Conservation (phyloP, 2,113 vertebrate species). For the Anser brachyrhynchus region DNA sequence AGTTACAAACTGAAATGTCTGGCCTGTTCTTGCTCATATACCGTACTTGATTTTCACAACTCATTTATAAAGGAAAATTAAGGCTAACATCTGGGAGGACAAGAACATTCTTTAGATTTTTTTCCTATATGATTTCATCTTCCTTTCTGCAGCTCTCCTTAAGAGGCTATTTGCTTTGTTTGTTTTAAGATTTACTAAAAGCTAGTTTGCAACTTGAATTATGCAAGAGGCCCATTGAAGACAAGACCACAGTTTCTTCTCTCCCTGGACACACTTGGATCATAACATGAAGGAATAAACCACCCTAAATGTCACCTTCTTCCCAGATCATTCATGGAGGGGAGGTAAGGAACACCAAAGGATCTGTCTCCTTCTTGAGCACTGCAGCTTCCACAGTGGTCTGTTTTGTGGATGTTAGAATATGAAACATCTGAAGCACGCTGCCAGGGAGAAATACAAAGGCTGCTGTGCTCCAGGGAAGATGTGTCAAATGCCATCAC, state of each 20-base stretch:
- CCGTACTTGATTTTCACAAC: neutral
- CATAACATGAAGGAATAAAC: neutral
- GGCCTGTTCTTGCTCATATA: neutral
- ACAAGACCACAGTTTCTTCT: neutral
- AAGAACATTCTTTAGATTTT: neutral
- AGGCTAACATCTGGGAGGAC: neutral
- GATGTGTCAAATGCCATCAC: fast-evolving
- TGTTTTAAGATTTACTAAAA: neutral
- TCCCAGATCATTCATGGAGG: neutral
- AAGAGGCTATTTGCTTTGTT: neutral
- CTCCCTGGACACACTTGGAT: neutral
- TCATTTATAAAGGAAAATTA: neutral
- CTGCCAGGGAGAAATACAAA: neutral
- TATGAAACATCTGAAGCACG: neutral
- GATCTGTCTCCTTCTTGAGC: neutral
- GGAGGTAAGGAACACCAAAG: neutral
- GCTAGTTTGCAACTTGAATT: neutral
- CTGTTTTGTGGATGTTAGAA: neutral
- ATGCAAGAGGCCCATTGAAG: neutral
- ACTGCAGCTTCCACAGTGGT: neutral
- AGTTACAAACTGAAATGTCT: neutral
- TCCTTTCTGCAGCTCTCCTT: neutral
- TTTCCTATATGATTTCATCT: neutral
- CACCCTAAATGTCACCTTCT: neutral
- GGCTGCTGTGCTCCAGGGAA: neutral